Evolutionary conservation across 2,113 vertebrate genomes (phyloP).

Genomic region (Otolemur garnettii): DNA sequence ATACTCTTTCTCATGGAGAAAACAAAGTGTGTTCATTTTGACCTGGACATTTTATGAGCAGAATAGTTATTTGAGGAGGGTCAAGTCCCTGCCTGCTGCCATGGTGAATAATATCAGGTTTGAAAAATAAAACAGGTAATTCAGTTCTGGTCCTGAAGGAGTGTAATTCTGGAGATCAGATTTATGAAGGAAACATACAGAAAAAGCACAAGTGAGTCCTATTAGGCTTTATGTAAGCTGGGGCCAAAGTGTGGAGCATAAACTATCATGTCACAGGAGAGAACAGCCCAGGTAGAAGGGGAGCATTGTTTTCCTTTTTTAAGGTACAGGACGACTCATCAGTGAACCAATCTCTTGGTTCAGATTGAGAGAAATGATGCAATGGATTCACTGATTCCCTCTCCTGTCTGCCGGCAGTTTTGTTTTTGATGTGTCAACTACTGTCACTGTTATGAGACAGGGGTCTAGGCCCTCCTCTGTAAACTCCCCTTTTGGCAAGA

Average conservation of each 20-base stretch:
- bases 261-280: neutral
- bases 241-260: neutral
- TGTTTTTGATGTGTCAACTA: constrained; percentile 33
- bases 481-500: neutral
- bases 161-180: neutral
- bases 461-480: neutral
- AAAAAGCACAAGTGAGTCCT: neutral
- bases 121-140: neutral
- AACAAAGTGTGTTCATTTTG: neutral
- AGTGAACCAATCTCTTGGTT: constrained; percentile 27
- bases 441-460: neutral
- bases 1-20: neutral
- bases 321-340: neutral
- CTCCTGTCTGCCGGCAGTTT: neutral
- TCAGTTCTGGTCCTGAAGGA: neutral
- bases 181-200: neutral
- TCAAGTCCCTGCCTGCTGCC: neutral
- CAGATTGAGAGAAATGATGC: neutral
- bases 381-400: neutral
- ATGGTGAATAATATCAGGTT: neutral
- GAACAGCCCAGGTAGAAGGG: neutral
- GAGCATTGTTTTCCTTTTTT: neutral
- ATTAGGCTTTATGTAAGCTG: neutral
- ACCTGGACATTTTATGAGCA: neutral
- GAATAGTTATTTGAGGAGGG: neutral